Conservation (phyloP, 2,113 vertebrate species). For the Barbus barbus region DNA sequence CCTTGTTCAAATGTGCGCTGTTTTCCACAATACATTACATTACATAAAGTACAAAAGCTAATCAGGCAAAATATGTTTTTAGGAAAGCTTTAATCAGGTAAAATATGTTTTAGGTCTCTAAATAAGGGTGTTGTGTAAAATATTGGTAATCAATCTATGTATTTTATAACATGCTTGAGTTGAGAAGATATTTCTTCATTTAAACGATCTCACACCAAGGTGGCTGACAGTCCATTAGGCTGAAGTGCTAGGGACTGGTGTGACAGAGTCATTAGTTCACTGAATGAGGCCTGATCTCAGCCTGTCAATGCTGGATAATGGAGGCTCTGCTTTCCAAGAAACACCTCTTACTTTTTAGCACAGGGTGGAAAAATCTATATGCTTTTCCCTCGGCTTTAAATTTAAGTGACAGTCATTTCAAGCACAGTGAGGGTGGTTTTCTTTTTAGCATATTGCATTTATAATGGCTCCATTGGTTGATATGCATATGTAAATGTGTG, state of each 20-base stretch:
- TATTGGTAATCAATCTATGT: conserved; percentile 46
- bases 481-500: conserved; percentile 41
- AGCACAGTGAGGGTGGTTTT: not conserved
- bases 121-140: conserved; percentile 16
- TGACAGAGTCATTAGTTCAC: conserved; percentile 60
- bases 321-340: conserved; percentile 49
- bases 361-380: conserved; percentile 15
- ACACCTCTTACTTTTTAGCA: conserved; percentile 45
- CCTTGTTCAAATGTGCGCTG: not conserved
- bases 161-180: conserved; percentile 53
- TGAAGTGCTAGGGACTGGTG: not conserved
- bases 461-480: conserved; percentile 2
- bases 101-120: too few relatives aligned
- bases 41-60: not conserved
- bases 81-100: too few relatives aligned
- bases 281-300: conserved; percentile 52
- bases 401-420: conserved; percentile 28
- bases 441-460: conserved; percentile 30
- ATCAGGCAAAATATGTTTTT: not conserved
- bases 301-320: conserved; percentile 59
- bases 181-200: conserved; percentile 60
- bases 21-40: too few relatives aligned
- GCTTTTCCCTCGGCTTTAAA: not conserved
- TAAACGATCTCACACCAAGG: conserved; percentile 61
- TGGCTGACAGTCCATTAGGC: conserved; percentile 51